Evolutionary conservation across 2,797 vertebrate species (phyloP).

Genomic region (Scomberomorus guttatus): DNA sequence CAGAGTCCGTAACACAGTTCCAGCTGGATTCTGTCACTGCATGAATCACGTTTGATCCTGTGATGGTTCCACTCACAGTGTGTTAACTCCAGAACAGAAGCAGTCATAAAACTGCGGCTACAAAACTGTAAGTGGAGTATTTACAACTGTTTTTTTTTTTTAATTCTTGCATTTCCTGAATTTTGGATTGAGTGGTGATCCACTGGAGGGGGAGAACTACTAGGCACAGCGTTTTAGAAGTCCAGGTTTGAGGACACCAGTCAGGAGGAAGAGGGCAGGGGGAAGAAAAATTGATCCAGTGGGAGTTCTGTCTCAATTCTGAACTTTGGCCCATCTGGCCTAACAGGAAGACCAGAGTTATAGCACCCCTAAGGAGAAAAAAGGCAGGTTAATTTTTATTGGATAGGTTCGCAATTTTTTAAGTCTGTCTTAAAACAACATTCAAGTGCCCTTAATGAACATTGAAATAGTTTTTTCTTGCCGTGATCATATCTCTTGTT

Average conservation of each 20-base stretch:
- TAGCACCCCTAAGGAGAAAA: slow-evolving; percentile 45
- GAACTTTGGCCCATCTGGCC: slow-evolving; percentile 49
- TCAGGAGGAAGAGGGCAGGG: slow-evolving; percentile 26
- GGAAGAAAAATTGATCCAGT: slow-evolving; percentile 48
- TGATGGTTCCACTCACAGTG: slow-evolving; percentile 41
- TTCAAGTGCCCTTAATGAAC: not conserved
- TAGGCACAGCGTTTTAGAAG: slow-evolving; percentile 41
- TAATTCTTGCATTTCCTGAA: slow-evolving; percentile 20
- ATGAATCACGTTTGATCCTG: slow-evolving; percentile 33
- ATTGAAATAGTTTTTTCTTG: no score
- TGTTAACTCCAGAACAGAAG: slow-evolving; percentile 39
- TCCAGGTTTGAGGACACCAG: slow-evolving; percentile 40
- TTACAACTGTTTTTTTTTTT: not conserved
- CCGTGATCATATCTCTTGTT: not conserved
- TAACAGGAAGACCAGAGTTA: slow-evolving; percentile 64
- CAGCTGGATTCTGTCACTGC: slow-evolving; percentile 33
- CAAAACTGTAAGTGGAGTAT: slow-evolving; percentile 40
- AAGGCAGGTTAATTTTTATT: slow-evolving; percentile 28
- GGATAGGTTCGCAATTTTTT: not conserved
- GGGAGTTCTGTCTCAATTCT: slow-evolving; percentile 45
- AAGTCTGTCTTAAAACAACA: not conserved
- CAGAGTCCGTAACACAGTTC: slow-evolving; percentile 39
- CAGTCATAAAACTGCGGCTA: slow-evolving; percentile 55
- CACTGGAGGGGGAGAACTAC: slow-evolving; percentile 20
- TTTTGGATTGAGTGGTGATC: slow-evolving; percentile 42